A percentile compares a stretch with the other conserved stretches of the same genome.
phyloP scores from a whole-genome alignment of 2,797 vertebrate genomes.

The Sebastiscus tertius region DNA sequence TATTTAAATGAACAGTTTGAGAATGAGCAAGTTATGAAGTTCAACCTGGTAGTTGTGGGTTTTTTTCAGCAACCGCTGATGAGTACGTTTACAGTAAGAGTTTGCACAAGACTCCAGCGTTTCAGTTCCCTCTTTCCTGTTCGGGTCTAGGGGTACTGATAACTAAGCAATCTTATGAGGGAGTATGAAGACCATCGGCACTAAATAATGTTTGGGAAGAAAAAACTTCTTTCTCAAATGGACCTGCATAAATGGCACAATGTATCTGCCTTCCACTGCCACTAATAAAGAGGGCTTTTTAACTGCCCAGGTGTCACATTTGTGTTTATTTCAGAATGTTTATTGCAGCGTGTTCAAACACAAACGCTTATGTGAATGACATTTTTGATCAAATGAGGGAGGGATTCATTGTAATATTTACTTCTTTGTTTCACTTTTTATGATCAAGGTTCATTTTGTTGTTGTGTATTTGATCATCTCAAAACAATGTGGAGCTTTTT shows the following conservation, averaged over 20 bases:
- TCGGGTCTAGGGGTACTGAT: neutral
- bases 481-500: neutral
- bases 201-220: neutral
- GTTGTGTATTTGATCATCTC: neutral
- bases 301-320: constrained; percentile 17
- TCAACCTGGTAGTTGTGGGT: neutral
- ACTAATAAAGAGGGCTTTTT: constrained; percentile 50
- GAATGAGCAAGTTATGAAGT: neutral
- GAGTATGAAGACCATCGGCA: neutral
- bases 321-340: constrained; percentile 28
- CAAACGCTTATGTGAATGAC: neutral
- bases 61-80: neutral
- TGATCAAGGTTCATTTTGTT: neutral
- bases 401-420: neutral
- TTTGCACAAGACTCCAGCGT: neutral
- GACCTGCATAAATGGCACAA: neutral
- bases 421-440: neutral
- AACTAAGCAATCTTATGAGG: neutral
- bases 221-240: neutral
- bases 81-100: neutral
- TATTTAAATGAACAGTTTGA: neutral
- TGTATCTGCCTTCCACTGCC: constrained; percentile 20
- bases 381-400: neutral
- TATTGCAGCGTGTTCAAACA: neutral
- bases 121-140: neutral